Percentiles rank a stretch among this genome's conserved stretches.
Conservation (phyloP, 2,888 invertebrate genomes). For the Hofmannophila pseudospretella region DNA sequence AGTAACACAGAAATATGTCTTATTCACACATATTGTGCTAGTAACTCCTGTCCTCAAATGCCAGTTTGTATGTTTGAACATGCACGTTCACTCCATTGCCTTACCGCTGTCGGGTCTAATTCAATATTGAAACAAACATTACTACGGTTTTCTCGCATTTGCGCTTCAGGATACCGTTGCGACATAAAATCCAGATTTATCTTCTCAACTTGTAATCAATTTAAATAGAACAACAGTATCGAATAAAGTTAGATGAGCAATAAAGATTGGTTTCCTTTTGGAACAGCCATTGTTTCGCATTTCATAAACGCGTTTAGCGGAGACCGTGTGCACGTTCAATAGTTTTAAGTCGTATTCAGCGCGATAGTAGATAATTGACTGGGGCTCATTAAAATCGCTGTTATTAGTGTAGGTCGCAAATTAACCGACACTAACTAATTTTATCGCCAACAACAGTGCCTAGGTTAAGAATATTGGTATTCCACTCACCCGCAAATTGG, state of each 20-base stretch:
- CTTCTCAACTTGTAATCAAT: slow-evolving; percentile 58
- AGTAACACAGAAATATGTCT: slow-evolving; percentile 41
- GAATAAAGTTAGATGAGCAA: slow-evolving; percentile 52
- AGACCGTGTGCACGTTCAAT: neutral
- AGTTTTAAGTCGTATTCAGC: slow-evolving; percentile 4
- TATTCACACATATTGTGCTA: slow-evolving; percentile 36
- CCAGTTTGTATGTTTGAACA: slow-evolving; percentile 27
- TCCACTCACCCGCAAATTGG: too few relatives aligned
- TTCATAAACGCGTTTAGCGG: slow-evolving; percentile 34
- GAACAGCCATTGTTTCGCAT: slow-evolving; percentile 54
- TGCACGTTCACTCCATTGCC: slow-evolving; percentile 38
- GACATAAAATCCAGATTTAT: slow-evolving; percentile 57
- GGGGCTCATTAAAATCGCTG: slow-evolving; percentile 22
- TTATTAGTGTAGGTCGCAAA: too few relatives aligned
- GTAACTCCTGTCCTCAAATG: slow-evolving; percentile 25
- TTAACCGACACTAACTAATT: too few relatives aligned
- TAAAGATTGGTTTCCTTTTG: slow-evolving; percentile 60
- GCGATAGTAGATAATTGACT: slow-evolving; percentile 14
- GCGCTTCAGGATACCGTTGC: slow-evolving; percentile 45
- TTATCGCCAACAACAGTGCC: too few relatives aligned
- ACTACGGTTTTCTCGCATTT: slow-evolving; percentile 40
- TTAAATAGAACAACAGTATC: slow-evolving; percentile 52
- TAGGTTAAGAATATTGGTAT: too few relatives aligned
- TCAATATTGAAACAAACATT: slow-evolving; percentile 59
- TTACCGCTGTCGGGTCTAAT: slow-evolving; percentile 36